Evolutionary conservation across 2,888 invertebrate species (phyloP).

Genomic region (Andrena chrysosceles): DNA sequence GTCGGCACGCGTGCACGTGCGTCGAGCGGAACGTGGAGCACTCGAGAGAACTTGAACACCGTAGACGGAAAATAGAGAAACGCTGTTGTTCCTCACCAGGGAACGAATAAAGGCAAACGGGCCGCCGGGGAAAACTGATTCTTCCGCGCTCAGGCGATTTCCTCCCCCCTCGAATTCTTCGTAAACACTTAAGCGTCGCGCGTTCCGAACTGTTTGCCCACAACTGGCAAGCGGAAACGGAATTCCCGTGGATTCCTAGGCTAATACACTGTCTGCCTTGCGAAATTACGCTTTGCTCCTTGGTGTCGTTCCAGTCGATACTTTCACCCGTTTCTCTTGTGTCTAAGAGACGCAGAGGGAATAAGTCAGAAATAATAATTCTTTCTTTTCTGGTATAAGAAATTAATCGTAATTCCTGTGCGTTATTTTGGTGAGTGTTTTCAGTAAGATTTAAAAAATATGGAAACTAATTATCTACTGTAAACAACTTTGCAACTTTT

Average conservation of each 20-base stretch:
- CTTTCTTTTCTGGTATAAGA: background rate
- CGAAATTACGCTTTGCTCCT: background rate
- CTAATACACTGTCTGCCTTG: slow-evolving; percentile 6
- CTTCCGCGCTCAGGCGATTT: slow-evolving; percentile 27
- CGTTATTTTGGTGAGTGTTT: too few relatives aligned
- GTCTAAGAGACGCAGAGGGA: background rate
- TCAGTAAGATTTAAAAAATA: too few relatives aligned
- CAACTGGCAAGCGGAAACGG: slow-evolving; percentile 7
- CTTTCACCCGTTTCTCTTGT: background rate
- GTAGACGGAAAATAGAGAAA: background rate
- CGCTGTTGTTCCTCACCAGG: slow-evolving; percentile 11
- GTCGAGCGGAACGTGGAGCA: slow-evolving; percentile 1
- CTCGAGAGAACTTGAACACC: background rate
- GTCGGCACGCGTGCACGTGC: background rate
- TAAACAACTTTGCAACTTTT: too few relatives aligned
- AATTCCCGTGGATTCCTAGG: slow-evolving; percentile 18
- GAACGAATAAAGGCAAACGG: slow-evolving; percentile 25
- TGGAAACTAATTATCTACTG: too few relatives aligned
- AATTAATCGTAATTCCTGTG: background rate
- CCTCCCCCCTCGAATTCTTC: slow-evolving; percentile 28
- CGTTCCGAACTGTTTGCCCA: slow-evolving; percentile 27
- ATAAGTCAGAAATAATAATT: background rate
- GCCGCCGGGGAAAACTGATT: slow-evolving; percentile 33
- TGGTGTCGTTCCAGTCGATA: background rate
- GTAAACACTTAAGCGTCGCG: slow-evolving; percentile 36